phyloP scores from a whole-genome alignment of 2,113 vertebrate species.

The Ariopsis seemanni region DNA sequence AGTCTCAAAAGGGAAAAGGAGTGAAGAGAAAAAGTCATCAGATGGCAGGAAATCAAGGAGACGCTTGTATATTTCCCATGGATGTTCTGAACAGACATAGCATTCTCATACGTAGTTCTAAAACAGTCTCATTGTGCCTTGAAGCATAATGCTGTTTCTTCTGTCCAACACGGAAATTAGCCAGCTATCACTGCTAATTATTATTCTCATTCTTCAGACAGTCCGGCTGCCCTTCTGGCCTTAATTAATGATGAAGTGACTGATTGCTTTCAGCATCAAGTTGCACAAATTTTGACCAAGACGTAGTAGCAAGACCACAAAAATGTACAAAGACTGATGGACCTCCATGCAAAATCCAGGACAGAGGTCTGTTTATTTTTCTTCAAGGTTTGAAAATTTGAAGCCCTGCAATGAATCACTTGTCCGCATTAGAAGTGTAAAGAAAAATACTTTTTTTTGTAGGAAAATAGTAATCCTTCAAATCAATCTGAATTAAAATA shows the following conservation, averaged over 20 bases:
- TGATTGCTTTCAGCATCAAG: slow-evolving; percentile 38
- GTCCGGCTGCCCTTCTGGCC: slow-evolving; percentile 27
- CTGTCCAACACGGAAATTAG: slow-evolving; percentile 42
- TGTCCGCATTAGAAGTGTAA: not conserved
- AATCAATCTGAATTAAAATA: not conserved
- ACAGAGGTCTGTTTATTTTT: not conserved
- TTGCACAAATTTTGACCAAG: slow-evolving; percentile 22
- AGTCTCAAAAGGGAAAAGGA: not conserved
- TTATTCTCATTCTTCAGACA: slow-evolving; percentile 41
- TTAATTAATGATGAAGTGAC: slow-evolving; percentile 15
- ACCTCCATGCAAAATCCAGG: not conserved
- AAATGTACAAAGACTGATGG: not conserved
- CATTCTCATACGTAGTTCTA: slow-evolving; percentile 39
- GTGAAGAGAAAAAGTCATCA: not conserved
- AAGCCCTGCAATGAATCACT: not conserved
- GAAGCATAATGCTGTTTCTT: slow-evolving; percentile 33
- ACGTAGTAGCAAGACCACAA: not conserved
- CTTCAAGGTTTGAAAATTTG: not conserved
- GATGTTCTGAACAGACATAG: slow-evolving; percentile 11
- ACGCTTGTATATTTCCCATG: slow-evolving; percentile 15
- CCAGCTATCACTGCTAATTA: slow-evolving; percentile 47
- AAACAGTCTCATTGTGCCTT: slow-evolving; percentile 43
- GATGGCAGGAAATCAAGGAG: slow-evolving; percentile 40
- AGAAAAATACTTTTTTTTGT: not conserved
- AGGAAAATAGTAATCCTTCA: not conserved